Evolutionary conservation across 1,140 invertebrate genomes (phyloP), one percentile per base, ranked within the genome.

Genomic region (Pseudomyrmex concolor): DNA sequence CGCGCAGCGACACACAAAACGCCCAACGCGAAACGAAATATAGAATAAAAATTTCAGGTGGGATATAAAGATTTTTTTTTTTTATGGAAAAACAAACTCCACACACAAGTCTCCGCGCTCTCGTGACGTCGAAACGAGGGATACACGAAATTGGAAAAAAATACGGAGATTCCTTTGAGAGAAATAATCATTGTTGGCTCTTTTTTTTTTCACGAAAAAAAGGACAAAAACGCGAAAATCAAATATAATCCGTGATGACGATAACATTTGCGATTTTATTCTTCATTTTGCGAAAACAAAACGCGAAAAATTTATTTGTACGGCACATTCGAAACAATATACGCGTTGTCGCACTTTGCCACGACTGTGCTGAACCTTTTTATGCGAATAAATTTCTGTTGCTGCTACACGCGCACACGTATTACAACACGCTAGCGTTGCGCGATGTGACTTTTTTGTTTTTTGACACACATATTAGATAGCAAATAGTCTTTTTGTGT

Each of bases 31-130:
- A 48, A n/a, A 66, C 76, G 54, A 80, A 71, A 71, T 80, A 80
- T 80, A 80, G 71, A 80, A 71, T 71, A 80, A 80, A 80, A 80
- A 70, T 80, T 80, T 80, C 74, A 78, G 54, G 15, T 15, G 54
- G 19, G 15, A 57, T 80, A 59, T 80, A 71, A 80, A 71, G 59
- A 43, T 73, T 43, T 60, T 71, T 55, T 45, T 67, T 43, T 54
- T 54, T 7, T n/a, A 17, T 1, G 51, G 22, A 57, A 70, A 78
- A 78, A 78, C 76, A 70, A 78, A 78, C 76, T 78, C 34, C 34
- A 7, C 19, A 9, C 19, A 45, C 25, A 63, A 67, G 74, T 48
- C 34, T 68, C 51, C 51, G 15, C 66, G 43, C 34, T 77, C 48
- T 19, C 48, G 19, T 22, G 54, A 57, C 9, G 22, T 60, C 5